Base-by-base conservation (phyloP, 2,888 invertebrate genomes). In the Anaspis maculata region DNA sequence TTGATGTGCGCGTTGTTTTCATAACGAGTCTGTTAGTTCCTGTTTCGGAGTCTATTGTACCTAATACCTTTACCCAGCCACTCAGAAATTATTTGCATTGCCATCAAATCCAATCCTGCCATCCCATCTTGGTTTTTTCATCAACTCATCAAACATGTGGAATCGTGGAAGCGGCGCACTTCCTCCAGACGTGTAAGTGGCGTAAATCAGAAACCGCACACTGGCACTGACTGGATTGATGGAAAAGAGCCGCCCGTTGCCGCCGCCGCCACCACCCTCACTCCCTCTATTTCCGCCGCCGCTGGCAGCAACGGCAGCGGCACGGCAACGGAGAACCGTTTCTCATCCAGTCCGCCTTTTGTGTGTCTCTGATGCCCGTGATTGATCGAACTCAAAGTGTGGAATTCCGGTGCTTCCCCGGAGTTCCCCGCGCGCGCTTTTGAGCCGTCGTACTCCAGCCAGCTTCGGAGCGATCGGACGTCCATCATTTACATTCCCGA, bases 361-460 rank as follows among this genome's bases (percentile, higher is more conserved):
- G 38, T 37, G 31, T 47, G 45, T 47, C 41, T 37, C 39, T 41
- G 34, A 33, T 36, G 27, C 27, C n/a, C 12, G 43, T 48, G 48
- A 48, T 48, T 44, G 44, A 48, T 48, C 31, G 39, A 19, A 37
- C 34, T 39, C 32, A 33, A 39, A 39, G 38, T 42, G 45, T 40
- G 27, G 45, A 32, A 40, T 30, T 36, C 37, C 38, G 32, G 25
- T 28, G 27, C 28, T 25, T 35, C 29, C 34, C 37, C 37, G 32
- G 32, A 38, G 36, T 40, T 42, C 36, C n/a, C n/a, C n/a, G n/a
- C n/a, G n/a, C n/a, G n/a, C n/a, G n/a, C n/a, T n/a, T n/a, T n/a
- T n/a, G n/a, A n/a, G n/a, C n/a, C n/a, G n/a, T n/a, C n/a, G n/a
- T n/a, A n/a, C n/a, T n/a, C n/a, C n/a, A n/a, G n/a, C n/a, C n/a